Conservation (phyloP, 2,888 invertebrate species). For the Lordiphosa fenestrarum region DNA sequence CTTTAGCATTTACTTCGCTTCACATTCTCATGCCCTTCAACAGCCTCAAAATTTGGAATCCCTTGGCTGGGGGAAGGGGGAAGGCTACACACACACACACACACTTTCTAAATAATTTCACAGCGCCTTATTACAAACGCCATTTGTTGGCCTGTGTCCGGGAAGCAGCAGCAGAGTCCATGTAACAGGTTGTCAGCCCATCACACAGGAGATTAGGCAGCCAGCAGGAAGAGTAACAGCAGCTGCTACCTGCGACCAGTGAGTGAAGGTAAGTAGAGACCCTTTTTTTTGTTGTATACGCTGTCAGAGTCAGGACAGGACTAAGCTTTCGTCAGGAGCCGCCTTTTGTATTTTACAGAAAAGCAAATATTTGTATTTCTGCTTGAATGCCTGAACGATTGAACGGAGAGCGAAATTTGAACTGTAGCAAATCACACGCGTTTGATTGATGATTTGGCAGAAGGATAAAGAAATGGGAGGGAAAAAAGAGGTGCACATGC, state of each 20-base stretch:
- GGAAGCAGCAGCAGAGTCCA: conserved; percentile 3
- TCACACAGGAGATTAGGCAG: conserved; percentile 64
- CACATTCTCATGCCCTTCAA: no score
- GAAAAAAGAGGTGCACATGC: conserved; percentile 29
- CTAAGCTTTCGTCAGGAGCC: conserved; percentile 42
- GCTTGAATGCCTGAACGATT: conserved; percentile 71
- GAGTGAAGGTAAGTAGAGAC: conserved; percentile 24
- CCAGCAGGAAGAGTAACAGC: conserved; percentile 48
- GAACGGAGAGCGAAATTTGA: conserved; percentile 69
- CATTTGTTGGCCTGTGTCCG: conserved; percentile 25
- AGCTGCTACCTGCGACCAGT: conserved; percentile 49
- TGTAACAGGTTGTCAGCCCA: conserved; percentile 66
- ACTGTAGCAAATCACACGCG: conserved; percentile 70
- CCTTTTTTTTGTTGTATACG: conserved; percentile 35
- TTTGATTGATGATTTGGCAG: conserved; percentile 71
- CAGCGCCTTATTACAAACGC: conserved; percentile 48
- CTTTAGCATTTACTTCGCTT: no score
- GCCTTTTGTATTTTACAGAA: conserved; percentile 57
- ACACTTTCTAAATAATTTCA: conserved; percentile 56
- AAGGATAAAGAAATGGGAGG: conserved; percentile 27
- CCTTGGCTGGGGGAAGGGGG: no score
- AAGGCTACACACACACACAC: no score
- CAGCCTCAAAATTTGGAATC: no score
- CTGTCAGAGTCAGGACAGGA: conserved; percentile 49
- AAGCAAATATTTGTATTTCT: conserved; percentile 70